A percentile compares a stretch with the other conserved stretches of the same genome.
phyloP scores from a whole-genome alignment of 2,113 vertebrate species.

The Ibidorhyncha struthersii region DNA sequence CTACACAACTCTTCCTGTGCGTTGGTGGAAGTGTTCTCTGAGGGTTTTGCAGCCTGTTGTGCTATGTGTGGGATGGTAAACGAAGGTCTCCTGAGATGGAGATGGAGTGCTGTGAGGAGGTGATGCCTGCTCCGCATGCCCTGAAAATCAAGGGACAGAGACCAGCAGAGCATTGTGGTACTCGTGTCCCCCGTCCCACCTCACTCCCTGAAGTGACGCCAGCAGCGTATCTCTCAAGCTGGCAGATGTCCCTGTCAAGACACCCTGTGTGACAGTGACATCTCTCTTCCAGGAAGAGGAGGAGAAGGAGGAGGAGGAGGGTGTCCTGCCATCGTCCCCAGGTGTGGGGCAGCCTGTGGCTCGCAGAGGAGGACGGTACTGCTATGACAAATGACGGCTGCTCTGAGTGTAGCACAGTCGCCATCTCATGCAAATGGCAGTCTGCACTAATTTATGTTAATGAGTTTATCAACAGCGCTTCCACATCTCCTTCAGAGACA shows the following conservation, averaged over 20 bases:
- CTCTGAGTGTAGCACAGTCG: rapidly evolving
- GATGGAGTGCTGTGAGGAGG: neutral
- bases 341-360: rapidly evolving
- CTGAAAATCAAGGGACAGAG: neutral
- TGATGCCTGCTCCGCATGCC: neutral
- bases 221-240: neutral
- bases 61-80: neutral
- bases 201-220: neutral
- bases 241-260: neutral
- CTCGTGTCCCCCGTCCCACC: no score
- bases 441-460: neutral
- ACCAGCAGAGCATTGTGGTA: neutral
- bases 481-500: neutral
- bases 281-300: rapidly evolving
- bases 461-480: neutral
- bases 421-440: neutral
- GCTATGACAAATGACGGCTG: neutral
- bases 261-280: neutral
- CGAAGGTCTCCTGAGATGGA: neutral
- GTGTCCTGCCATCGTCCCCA: neutral
- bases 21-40: neutral
- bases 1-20: neutral
- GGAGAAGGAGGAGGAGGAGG: neutral
- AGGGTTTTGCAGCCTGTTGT: neutral
- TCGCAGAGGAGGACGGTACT: rapidly evolving